Evolutionary conservation across 2,888 invertebrate species (phyloP).

Genomic region (Drosophila peninsularis): DNA sequence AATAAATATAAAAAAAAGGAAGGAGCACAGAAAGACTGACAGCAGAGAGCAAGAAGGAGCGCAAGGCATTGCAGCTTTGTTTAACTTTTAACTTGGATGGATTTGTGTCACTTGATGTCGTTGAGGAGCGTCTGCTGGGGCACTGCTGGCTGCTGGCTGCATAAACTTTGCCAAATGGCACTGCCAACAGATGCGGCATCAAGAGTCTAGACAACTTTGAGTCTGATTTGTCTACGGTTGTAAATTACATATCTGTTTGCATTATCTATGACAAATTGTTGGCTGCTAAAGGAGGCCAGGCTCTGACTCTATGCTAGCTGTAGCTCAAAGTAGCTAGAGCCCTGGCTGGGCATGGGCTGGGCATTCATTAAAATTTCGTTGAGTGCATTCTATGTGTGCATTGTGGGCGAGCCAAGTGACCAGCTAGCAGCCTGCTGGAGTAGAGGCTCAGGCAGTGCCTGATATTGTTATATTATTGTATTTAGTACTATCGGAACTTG

Average conservation of each 20-base stretch:
- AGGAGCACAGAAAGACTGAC: background rate
- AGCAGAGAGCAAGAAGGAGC: background rate
- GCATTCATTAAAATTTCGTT: constrained; percentile 1
- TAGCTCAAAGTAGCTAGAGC: background rate
- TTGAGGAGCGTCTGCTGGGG: background rate
- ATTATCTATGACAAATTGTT: constrained; percentile 61
- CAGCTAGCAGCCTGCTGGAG: background rate
- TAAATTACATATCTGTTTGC: constrained; percentile 62
- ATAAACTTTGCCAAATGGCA: constrained; percentile 51
- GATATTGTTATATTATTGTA: too few relatives aligned
- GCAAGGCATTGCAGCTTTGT: constrained; percentile 61
- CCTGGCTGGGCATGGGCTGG: background rate
- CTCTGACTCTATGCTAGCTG: background rate
- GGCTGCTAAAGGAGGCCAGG: background rate
- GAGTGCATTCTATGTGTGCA: background rate
- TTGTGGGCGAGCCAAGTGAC: background rate
- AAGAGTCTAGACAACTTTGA: constrained; percentile 54
- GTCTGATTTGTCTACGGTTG: constrained; percentile 51
- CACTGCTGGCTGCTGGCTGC: constrained; percentile 7
- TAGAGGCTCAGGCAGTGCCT: background rate
- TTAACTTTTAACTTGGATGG: constrained; percentile 71
- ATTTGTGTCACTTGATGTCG: constrained; percentile 66
- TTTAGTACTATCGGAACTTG: background rate
- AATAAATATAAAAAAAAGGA: constrained; percentile 1
- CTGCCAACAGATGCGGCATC: constrained; percentile 53